These are phyloP conservation scores for Polymixis flavicincta DNA, from an alignment of 2,888 invertebrate species.

Conservation along the genomic window DNA sequence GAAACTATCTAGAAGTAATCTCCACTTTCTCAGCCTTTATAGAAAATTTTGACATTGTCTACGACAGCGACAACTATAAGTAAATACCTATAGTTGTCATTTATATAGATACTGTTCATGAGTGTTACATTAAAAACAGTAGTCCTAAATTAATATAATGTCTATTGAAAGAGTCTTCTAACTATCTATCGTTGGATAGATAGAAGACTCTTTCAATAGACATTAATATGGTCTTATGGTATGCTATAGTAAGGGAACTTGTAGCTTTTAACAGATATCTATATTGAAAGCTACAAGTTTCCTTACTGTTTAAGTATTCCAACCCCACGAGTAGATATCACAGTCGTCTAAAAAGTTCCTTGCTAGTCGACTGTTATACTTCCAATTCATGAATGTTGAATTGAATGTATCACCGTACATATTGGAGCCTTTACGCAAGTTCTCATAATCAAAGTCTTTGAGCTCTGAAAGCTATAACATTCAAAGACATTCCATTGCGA, in stretches of 20 bases:
- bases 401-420: slow-evolving; percentile 35
- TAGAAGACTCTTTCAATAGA: no score
- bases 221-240: no score
- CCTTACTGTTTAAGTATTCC: not conserved
- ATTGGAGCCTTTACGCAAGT: slow-evolving; percentile 20
- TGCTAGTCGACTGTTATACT: no score
- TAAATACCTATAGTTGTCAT: not conserved
- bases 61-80: no score
- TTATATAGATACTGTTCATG: not conserved
- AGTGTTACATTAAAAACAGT: not conserved
- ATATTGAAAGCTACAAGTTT: not conserved
- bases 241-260: no score
- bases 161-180: not conserved
- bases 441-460: slow-evolving; percentile 41
- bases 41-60: not conserved
- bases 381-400: slow-evolving; percentile 31
- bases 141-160: no score
- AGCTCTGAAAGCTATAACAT: slow-evolving; percentile 33
- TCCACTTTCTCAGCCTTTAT: not conserved
- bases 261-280: no score
- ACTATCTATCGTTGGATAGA: not conserved
- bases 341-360: slow-evolving; percentile 8
- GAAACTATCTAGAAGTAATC: not conserved
- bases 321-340: not conserved
- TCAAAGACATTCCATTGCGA: slow-evolving; percentile 44